Evolutionary conservation across 2,113 vertebrate species (phyloP), one percentile per base, ranked within the genome.

Genomic region (Propithecus coquereli): DNA sequence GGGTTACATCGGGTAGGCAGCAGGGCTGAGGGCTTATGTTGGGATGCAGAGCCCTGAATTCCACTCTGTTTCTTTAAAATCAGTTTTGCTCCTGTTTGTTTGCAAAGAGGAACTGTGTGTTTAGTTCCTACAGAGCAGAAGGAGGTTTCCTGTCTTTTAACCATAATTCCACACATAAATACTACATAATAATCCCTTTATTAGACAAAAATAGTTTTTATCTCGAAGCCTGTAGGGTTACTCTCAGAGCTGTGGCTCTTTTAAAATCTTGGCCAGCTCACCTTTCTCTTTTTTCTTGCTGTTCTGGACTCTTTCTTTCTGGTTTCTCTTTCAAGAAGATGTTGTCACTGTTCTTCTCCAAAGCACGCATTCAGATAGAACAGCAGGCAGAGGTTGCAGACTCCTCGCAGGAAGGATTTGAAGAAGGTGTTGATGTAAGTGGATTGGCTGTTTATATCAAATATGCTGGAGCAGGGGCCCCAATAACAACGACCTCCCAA

Each of bases 301-400:
- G 96, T 94, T 96, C 94, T 20, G 91, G 85, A 73, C 82, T 50
- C 27, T 84, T 70, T 87, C 52, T 94, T 88, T 82, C 32, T 71
- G 89, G 43, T 81, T 95, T 96, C 89, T 73, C 97, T 97, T 97
- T 98, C 92, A 97, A 95, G 87, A 34, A 27, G 74, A 43, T 59
- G 63, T 80, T 90, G 91, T 96, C 71, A 43, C 81, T 27, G 25
- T 61, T 90, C 76, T 79, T 82, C 63, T 87, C 52, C 84, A 89
- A 96, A 94, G 94, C 90, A 2, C 25, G 4, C 1, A 10, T 80
- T 96, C 96, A 61, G 95, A 85, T 54, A 34, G 54, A 93, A 73
- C 96, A 84, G 95, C 89, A 70, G 94, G 83, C 74, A 86, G 87
- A 95, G 94, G 91, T 73, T 87, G 85, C 84, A 47, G 92, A 30